phyloP scores from a whole-genome alignment of 2,888 invertebrate species.

The Buathra laborator region DNA sequence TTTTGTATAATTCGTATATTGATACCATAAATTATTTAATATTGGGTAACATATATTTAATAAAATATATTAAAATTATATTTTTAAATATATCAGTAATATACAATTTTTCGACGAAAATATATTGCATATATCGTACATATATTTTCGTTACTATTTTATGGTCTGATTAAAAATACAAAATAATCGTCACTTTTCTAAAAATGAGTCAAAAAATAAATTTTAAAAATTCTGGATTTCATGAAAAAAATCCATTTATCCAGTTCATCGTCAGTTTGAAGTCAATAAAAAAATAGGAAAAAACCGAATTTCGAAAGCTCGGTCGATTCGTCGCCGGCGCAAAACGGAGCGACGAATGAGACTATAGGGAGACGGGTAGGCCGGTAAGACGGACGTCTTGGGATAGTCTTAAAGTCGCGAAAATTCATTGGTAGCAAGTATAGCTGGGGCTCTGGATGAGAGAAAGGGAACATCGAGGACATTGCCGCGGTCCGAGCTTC shows the following conservation, averaged over 20 bases:
- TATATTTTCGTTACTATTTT: too few relatives aligned
- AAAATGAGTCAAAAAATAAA: not conserved
- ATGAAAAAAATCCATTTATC: not conserved
- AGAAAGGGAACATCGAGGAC: slow-evolving; percentile 15
- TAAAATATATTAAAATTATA: too few relatives aligned
- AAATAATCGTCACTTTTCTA: too few relatives aligned
- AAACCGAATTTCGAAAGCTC: slow-evolving; percentile 15
- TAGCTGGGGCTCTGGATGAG: slow-evolving; percentile 5
- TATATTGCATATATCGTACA: too few relatives aligned
- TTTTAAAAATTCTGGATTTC: not conserved
- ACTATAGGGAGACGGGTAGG: slow-evolving; percentile 54
- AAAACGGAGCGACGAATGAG: slow-evolving; percentile 58
- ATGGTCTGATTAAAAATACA: too few relatives aligned
- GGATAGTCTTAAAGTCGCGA: slow-evolving; percentile 52
- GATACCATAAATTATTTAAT: too few relatives aligned
- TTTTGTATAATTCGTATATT: too few relatives aligned
- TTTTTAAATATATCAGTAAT: too few relatives aligned
- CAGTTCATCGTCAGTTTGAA: not conserved
- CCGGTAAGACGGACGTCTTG: slow-evolving; percentile 63
- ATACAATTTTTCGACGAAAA: too few relatives aligned
- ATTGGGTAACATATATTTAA: too few relatives aligned
- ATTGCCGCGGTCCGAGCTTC: slow-evolving; percentile 40
- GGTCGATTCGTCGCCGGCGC: slow-evolving; percentile 32
- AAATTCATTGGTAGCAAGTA: slow-evolving; percentile 62
- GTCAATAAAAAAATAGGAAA: slow-evolving; percentile 7